phyloP scores from a whole-genome alignment of 2,888 invertebrate species.

The Dolichopus griseipennis region DNA sequence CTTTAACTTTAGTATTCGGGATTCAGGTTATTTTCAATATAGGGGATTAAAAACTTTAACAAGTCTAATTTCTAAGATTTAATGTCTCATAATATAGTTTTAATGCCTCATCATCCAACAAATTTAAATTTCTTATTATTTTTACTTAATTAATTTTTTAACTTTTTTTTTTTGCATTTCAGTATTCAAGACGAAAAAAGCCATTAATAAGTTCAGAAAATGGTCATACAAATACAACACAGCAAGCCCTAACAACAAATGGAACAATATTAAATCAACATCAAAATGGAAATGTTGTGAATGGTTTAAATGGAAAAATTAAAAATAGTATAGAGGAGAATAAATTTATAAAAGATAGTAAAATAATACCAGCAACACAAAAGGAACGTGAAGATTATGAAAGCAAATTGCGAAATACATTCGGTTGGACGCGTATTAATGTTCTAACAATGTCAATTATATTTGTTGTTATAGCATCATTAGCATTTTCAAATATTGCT shows the following conservation, averaged over 20 bases:
- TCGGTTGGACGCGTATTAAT: conserved; percentile 87
- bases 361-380: neutral
- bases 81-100: too few relatives aligned
- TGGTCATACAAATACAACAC: neutral
- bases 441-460: conserved; percentile 75
- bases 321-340: neutral
- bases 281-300: neutral
- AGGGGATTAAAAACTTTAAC: too few relatives aligned
- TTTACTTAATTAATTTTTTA: too few relatives aligned
- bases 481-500: conserved; percentile 70
- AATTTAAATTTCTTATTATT: too few relatives aligned
- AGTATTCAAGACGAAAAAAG: neutral
- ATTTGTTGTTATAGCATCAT: conserved; percentile 71
- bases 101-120: too few relatives aligned
- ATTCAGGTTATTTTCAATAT: too few relatives aligned
- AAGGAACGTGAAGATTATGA: conserved; percentile 45
- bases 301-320: neutral
- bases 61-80: too few relatives aligned
- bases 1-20: too few relatives aligned
- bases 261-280: neutral
- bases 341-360: neutral
- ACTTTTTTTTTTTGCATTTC: neutral
- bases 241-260: neutral
- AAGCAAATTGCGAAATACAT: conserved; percentile 68
- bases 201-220: neutral